Conservation (phyloP, 2,113 vertebrate genomes). For the Zeus faber region DNA sequence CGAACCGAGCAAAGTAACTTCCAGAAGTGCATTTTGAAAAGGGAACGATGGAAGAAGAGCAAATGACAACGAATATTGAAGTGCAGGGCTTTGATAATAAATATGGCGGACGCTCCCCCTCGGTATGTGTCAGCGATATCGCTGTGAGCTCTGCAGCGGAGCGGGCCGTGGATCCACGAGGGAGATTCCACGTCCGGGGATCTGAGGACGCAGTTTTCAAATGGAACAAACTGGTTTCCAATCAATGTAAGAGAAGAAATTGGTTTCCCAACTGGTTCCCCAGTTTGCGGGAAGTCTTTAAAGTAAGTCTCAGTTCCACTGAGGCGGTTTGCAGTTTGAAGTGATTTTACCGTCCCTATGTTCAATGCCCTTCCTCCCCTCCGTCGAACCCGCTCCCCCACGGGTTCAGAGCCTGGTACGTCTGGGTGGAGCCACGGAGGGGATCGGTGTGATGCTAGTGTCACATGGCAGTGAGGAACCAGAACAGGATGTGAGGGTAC, state of each 20-base stretch:
- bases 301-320: constrained; percentile 30
- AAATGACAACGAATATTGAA: too few relatives aligned
- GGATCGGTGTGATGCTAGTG: constrained; percentile 51
- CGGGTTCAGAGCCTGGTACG: background rate
- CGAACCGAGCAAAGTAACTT: too few relatives aligned
- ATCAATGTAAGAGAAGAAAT: constrained; percentile 35
- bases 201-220: too few relatives aligned
- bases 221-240: background rate
- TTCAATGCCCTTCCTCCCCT: constrained; percentile 12
- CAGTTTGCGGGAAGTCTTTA: constrained; percentile 22
- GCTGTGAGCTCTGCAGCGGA: too few relatives aligned
- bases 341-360: constrained; percentile 37
- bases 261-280: constrained; percentile 30
- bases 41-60: too few relatives aligned
- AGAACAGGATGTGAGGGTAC: constrained; percentile 4
- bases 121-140: too few relatives aligned
- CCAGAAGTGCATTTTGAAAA: too few relatives aligned
- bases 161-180: too few relatives aligned
- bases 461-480: constrained; percentile 49
- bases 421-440: constrained; percentile 43
- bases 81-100: too few relatives aligned
- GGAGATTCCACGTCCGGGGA: too few relatives aligned
- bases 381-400: background rate
- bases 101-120: too few relatives aligned
- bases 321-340: constrained; percentile 5